Conservation (phyloP, 2,888 invertebrate genomes). For the Apodemia hepburni region DNA sequence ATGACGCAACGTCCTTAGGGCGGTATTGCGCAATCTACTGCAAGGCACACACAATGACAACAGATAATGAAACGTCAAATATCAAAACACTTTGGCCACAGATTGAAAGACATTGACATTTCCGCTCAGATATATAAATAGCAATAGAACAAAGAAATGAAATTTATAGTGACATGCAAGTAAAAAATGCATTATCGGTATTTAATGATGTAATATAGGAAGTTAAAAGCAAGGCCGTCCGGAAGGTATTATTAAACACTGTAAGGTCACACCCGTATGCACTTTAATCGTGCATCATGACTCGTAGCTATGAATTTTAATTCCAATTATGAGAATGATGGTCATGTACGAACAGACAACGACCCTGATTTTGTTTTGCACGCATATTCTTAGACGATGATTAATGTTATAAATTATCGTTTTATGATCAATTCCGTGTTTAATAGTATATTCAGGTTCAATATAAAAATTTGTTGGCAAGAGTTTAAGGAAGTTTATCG, state of each 20-base stretch:
- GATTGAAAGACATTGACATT: slow-evolving; percentile 21
- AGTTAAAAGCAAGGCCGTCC: slow-evolving; percentile 64
- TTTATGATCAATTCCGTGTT: slow-evolving; percentile 18
- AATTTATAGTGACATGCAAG: slow-evolving; percentile 43
- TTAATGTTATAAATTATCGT: neutral
- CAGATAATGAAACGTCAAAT: slow-evolving; percentile 26
- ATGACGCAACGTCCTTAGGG: slow-evolving; percentile 66
- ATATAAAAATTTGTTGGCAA: neutral
- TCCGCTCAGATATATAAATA: slow-evolving; percentile 30
- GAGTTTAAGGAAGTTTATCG: slow-evolving; percentile 18
- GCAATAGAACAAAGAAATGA: slow-evolving; percentile 44
- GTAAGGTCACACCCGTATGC: slow-evolving; percentile 54
- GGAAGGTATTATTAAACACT: slow-evolving; percentile 57
- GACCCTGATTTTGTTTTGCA: slow-evolving; percentile 28
- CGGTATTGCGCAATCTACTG: slow-evolving; percentile 61
- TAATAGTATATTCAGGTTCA: slow-evolving; percentile 18
- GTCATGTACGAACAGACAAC: slow-evolving; percentile 25
- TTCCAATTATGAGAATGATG: slow-evolving; percentile 33
- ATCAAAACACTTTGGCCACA: slow-evolving; percentile 17
- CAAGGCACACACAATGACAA: slow-evolving; percentile 39
- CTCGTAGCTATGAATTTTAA: slow-evolving; percentile 37
- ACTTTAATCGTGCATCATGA: slow-evolving; percentile 52
- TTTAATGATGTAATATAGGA: slow-evolving; percentile 72
- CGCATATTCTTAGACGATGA: slow-evolving; percentile 3
- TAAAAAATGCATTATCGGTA: slow-evolving; percentile 56